Conservation (phyloP, 2,888 invertebrate genomes). For the Poecilus cupreus region DNA sequence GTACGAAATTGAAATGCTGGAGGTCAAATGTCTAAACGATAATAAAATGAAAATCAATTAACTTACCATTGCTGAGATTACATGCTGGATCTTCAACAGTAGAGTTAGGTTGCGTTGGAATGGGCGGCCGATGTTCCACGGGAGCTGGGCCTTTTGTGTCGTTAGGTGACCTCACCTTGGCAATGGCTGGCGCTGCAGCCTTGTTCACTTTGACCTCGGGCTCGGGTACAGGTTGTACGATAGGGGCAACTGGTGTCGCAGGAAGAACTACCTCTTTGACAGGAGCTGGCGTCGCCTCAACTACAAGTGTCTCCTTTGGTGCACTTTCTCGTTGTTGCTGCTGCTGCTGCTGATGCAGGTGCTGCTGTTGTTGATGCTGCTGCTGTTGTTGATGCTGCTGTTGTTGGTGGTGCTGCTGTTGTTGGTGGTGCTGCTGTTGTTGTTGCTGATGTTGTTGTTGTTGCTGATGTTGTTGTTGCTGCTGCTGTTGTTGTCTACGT, state of each 20-base stretch:
- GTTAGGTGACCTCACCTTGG: conserved; percentile 35
- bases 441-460: conserved; percentile 58
- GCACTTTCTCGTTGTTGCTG: conserved; percentile 43
- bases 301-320: conserved; percentile 26
- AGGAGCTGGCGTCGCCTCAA: conserved; percentile 11
- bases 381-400: conserved; percentile 62
- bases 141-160: conserved; percentile 31
- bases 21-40: background rate
- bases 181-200: conserved; percentile 38
- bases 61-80: conserved; percentile 32
- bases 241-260: background rate
- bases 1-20: no score
- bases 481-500: conserved; percentile 66
- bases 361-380: background rate
- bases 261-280: conserved; percentile 17
- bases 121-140: conserved; percentile 46
- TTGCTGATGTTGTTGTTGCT: conserved; percentile 61
- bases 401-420: conserved; percentile 62
- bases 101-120: conserved; percentile 15
- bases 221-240: background rate
- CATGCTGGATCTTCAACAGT: conserved; percentile 26
- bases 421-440: conserved; percentile 52
- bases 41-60: background rate
- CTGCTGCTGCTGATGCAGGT: conserved; percentile 47
- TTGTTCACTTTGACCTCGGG: conserved; percentile 28